phyloP scores from a whole-genome alignment of 1,140 invertebrate genomes.

The Pemphigus obesinymphae region DNA sequence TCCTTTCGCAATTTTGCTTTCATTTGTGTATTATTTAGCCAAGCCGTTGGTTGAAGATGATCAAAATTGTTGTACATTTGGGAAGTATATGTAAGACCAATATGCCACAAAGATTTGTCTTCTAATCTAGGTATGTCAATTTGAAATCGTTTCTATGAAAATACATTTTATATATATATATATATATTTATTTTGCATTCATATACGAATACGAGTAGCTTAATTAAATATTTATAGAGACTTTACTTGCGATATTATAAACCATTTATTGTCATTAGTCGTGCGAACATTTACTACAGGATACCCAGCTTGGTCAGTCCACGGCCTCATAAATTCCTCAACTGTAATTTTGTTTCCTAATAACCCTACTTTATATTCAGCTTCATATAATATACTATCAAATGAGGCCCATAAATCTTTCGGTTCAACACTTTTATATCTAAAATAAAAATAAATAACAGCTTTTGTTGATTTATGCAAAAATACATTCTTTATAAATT shows the following conservation, averaged over 20 bases:
- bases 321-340: constrained; percentile 50
- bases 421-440: constrained; percentile 6
- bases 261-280: background rate
- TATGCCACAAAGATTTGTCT: constrained; percentile 62
- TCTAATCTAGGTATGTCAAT: constrained; percentile 49
- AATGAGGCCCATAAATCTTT: constrained; percentile 33
- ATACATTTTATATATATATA: background rate
- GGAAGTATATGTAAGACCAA: constrained; percentile 74
- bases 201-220: too few relatives aligned
- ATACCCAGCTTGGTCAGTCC: constrained; percentile 58
- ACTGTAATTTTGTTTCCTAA: background rate
- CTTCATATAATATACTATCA: constrained; percentile 10
- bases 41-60: constrained; percentile 63
- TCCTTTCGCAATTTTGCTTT: constrained; percentile 50
- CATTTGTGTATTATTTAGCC: constrained; percentile 60
- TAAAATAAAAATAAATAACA: background rate
- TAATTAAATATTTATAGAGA: too few relatives aligned
- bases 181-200: too few relatives aligned
- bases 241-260: constrained; percentile 18
- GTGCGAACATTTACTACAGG: constrained; percentile 53
- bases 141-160: constrained; percentile 58
- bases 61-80: constrained; percentile 59
- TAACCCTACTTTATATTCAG: background rate
- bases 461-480: too few relatives aligned
- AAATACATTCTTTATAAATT: too few relatives aligned